Base-by-base conservation (phyloP, 2,888 invertebrate species). In the Glaucopsyche alexis region DNA sequence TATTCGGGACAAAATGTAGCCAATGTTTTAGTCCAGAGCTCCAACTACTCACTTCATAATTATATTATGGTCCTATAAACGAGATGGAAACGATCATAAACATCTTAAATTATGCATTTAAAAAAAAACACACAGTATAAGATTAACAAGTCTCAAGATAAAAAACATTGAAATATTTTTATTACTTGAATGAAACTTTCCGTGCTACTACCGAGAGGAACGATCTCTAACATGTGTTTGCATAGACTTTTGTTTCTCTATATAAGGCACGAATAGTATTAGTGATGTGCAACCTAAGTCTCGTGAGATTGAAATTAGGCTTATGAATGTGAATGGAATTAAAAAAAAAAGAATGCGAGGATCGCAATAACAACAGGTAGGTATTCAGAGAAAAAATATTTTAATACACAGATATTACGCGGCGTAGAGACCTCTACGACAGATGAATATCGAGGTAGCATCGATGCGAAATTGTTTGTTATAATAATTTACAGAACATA, bases 161-260 rank as follows among this genome's bases (percentile, higher is more conserved):
- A 19, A n/a, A 55, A 55, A 55, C 13, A 42, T 42, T 42, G 8
- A 42, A 7, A 42, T 55, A 55, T 19, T 55, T 52, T 55, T 16
- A 7, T 55, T 16, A 19, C 11, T 55, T 19, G 55, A 55, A 55
- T 55, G 55, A 19, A 55, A 55, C 55, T 16, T 16, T 19, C 16
- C 16, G 16, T 9, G 8, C 9, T 55, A 19, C 19, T 9, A 16
- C 55, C 19, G 55, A 55, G 55, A 55, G 55, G 55, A 19, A 55
- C 19, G 55, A 55, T 55, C 16, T 52, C 55, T 13, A 60, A 9
- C 60, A 19, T 60, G 60, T 60, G 60, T 60, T 60, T 60, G 29
- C 60, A 60, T 60, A 60, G 60, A 29, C 29, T 29, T 60, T 29
- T 60, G 29, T 60, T 29, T 13, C 29, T 60, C 13, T 60, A 29